Conservation (phyloP, 2,888 invertebrate genomes). For the Heliconius aoede region DNA sequence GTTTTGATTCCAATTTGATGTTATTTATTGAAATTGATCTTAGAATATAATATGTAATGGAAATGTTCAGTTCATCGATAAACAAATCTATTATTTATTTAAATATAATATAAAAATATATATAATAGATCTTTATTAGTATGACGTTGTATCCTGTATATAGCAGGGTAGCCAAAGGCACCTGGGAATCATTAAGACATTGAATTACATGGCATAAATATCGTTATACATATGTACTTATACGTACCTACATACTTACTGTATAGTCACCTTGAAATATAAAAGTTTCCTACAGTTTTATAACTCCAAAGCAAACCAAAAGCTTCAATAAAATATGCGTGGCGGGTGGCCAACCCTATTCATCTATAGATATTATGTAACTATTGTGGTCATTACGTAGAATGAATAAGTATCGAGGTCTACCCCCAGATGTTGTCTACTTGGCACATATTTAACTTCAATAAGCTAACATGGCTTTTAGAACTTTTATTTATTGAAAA, state of each 20-base stretch:
- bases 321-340: conserved; percentile 40
- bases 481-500: neutral
- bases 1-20: too few species aligned
- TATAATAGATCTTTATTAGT: too few species aligned
- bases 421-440: conserved; percentile 49
- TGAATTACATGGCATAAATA: neutral
- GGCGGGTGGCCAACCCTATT: conserved; percentile 50
- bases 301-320: neutral
- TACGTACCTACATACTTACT: neutral
- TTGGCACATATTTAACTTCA: conserved; percentile 42
- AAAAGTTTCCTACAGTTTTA: neutral
- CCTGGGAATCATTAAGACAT: too few species aligned
- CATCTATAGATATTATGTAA: conserved; percentile 48
- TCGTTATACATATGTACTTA: neutral
- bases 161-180: too few species aligned
- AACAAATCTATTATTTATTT: too few species aligned
- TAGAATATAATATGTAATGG: neutral
- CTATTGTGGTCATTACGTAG: conserved; percentile 50
- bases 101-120: too few species aligned
- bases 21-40: neutral
- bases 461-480: neutral
- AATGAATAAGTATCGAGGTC: conserved; percentile 49
- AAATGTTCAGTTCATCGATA: too few species aligned
- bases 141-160: too few species aligned
- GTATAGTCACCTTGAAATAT: neutral